Evolutionary conservation across 2,888 invertebrate species (phyloP).

Genomic region (Apoda limacodes): DNA sequence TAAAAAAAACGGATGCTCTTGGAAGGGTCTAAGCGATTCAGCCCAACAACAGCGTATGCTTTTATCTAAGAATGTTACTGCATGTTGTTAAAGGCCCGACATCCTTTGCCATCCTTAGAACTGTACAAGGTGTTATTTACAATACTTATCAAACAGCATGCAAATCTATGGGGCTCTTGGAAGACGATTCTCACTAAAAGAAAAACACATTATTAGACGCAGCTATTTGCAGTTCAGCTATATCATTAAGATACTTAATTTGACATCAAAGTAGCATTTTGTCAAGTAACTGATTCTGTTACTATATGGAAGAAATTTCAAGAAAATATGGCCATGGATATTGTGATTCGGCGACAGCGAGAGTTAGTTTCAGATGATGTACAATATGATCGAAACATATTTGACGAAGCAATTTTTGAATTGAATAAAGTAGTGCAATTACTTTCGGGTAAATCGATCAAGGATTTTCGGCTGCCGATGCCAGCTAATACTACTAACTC

Average conservation of each 20-base stretch:
- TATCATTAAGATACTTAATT: conserved; percentile 22
- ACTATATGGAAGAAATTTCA: conserved; percentile 21
- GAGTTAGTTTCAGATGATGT: conserved; percentile 20
- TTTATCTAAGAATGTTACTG: conserved; percentile 20
- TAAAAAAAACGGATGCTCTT: conserved; percentile 20
- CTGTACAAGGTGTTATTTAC: too few species aligned
- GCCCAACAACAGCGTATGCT: conserved; percentile 19
- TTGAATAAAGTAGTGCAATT: too few species aligned
- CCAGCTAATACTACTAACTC: conserved; percentile 23
- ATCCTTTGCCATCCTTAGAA: conserved; percentile 23
- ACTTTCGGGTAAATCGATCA: too few species aligned
- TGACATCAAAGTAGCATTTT: conserved; percentile 21
- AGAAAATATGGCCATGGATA: conserved; percentile 22
- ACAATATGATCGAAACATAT: conserved; percentile 22
- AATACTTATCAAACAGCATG: too few species aligned
- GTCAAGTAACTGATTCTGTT: conserved; percentile 20
- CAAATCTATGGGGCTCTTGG: conserved; percentile 23
- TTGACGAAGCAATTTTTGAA: too few species aligned
- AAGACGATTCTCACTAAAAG: conserved; percentile 24
- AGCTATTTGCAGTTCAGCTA: conserved; percentile 19
- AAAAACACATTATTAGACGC: conserved; percentile 23
- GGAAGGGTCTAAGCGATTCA: conserved; percentile 20
- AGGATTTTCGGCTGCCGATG: conserved; percentile 22
- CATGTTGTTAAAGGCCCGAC: conserved; percentile 25
- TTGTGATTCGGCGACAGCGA: conserved; percentile 22